A percentile compares a stretch with the other conserved stretches of the same genome.
Evolutionary conservation across 1,140 invertebrate species (phyloP).

Genomic region (Drosophila dunni): DNA sequence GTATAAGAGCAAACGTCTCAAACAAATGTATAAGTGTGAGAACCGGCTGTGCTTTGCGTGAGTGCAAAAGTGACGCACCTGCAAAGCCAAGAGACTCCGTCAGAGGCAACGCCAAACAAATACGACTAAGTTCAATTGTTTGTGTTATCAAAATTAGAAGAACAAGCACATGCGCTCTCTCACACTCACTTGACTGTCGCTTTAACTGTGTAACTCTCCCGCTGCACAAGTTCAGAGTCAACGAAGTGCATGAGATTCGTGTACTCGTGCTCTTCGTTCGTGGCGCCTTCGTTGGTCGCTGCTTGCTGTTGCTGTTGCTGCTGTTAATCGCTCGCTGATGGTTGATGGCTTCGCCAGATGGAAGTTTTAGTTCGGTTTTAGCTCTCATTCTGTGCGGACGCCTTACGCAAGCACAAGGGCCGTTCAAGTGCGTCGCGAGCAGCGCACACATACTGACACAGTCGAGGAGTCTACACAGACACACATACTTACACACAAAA

Average conservation of each 20-base stretch:
- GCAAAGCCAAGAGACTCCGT: slow-evolving; percentile 5
- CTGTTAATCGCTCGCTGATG: background rate
- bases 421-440: slow-evolving; percentile 59
- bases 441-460: slow-evolving; percentile 48
- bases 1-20: slow-evolving; percentile 3
- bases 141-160: slow-evolving; percentile 41
- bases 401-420: slow-evolving; percentile 44
- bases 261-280: slow-evolving; percentile 11
- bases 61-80: slow-evolving; percentile 23
- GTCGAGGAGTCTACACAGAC: slow-evolving; percentile 25
- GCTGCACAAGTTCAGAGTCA: slow-evolving; percentile 25
- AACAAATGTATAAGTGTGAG: slow-evolving; percentile 26
- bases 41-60: slow-evolving; percentile 27
- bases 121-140: slow-evolving; percentile 41
- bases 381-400: slow-evolving; percentile 80
- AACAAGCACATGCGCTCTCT: slow-evolving; percentile 33
- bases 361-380: slow-evolving; percentile 80
- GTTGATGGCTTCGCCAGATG: slow-evolving; percentile 39
- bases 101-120: slow-evolving; percentile 22
- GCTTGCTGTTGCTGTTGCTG: slow-evolving; percentile 8
- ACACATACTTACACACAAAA: slow-evolving; percentile 33
- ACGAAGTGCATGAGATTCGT: slow-evolving; percentile 32
- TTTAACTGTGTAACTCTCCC: slow-evolving; percentile 8
- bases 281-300: slow-evolving; percentile 36
- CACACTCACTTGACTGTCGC: slow-evolving; percentile 11